phyloP scores from a whole-genome alignment of 2,113 vertebrate species.

The Ptilonorhynchus violaceus region DNA sequence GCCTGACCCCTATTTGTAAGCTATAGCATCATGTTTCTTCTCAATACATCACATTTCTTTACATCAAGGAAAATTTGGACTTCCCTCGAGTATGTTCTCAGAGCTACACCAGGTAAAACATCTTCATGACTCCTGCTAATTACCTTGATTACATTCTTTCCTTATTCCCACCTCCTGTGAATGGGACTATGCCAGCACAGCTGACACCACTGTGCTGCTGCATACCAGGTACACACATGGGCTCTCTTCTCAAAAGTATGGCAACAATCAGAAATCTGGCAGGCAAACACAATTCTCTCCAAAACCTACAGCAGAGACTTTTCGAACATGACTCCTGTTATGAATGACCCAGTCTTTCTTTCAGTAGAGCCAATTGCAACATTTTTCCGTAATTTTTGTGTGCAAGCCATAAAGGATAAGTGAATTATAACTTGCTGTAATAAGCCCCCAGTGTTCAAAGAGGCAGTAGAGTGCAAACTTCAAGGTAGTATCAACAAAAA shows the following conservation, averaged over 20 bases:
- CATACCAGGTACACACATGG: background rate
- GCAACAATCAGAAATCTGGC: background rate
- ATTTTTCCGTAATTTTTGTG: background rate
- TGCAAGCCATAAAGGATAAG: background rate
- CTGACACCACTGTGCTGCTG: background rate
- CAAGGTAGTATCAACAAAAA: background rate
- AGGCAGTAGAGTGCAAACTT: background rate
- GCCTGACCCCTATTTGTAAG: background rate
- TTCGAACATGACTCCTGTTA: background rate
- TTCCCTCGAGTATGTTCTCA: background rate
- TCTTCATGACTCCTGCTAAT: background rate
- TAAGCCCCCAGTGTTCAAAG: background rate
- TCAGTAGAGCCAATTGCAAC: background rate
- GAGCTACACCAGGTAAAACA: background rate
- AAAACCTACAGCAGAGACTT: background rate
- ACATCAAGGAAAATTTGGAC: background rate
- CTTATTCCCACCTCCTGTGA: background rate
- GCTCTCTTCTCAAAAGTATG: background rate
- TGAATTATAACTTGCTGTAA: background rate
- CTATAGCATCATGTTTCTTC: background rate
- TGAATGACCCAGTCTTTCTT: background rate
- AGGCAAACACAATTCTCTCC: background rate
- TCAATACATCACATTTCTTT: background rate
- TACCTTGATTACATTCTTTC: background rate
- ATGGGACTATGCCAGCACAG: background rate